These are phyloP conservation scores for Agrotis ipsilon DNA, from an alignment of 2,888 invertebrate genomes.

Conservation along the genomic window DNA sequence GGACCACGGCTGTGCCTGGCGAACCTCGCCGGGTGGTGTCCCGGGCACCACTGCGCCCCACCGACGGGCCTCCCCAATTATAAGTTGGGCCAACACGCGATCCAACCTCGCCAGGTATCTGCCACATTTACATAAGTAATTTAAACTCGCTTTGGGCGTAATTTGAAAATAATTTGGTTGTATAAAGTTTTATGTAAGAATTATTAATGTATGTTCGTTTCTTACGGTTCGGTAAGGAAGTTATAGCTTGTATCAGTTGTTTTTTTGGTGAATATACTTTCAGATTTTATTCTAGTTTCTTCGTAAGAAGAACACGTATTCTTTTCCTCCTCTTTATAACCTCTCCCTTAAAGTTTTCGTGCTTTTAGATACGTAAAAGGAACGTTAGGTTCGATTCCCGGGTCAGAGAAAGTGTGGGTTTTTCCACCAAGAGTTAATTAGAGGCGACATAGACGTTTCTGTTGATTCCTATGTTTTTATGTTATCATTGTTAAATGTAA, in stretches of 20 bases:
- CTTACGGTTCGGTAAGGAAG: slow-evolving; percentile 25
- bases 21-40: slow-evolving; percentile 53
- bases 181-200: slow-evolving; percentile 62
- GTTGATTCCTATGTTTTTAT: not conserved
- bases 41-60: slow-evolving; percentile 59
- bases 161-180: slow-evolving; percentile 65
- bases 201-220: slow-evolving; percentile 40
- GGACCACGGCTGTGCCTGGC: slow-evolving; percentile 30
- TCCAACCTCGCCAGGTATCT: slow-evolving; percentile 61
- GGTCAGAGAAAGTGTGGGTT: not conserved
- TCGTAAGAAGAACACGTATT: not conserved
- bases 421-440: not conserved
- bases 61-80: slow-evolving; percentile 56
- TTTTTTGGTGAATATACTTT: no score
- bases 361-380: no score
- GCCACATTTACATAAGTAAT: slow-evolving; percentile 68
- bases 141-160: slow-evolving; percentile 64
- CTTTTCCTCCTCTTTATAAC: not conserved
- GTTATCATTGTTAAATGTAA: not conserved
- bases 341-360: not conserved
- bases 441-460: not conserved
- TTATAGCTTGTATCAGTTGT: slow-evolving; percentile 17
- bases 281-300: slow-evolving; percentile 12
- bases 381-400: not conserved
- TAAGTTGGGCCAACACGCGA: slow-evolving; percentile 55